Percentiles rank a stretch among this genome's conserved stretches.
Evolutionary conservation across 2,888 invertebrate species (phyloP).

Genomic region (Tenthredo livida): DNA sequence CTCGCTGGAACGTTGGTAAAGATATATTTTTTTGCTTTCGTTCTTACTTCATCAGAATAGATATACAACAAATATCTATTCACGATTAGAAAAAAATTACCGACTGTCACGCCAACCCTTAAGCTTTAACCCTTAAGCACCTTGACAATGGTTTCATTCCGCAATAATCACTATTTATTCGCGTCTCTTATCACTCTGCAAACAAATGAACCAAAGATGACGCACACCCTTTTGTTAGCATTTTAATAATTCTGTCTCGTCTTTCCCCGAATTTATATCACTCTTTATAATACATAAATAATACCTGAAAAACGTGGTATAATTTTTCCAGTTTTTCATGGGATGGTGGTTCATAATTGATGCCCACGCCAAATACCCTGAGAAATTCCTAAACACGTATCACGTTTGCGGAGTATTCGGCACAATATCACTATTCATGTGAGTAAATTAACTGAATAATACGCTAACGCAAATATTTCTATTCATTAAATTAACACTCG

Average conservation of each 20-base stretch:
- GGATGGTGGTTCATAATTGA: constrained; percentile 99
- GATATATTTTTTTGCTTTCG: constrained; percentile 59
- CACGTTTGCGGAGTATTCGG: constrained; percentile 97
- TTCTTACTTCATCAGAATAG: not conserved
- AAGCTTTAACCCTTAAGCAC: not conserved
- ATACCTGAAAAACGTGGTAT: not conserved
- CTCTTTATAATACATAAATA: too few relatives aligned
- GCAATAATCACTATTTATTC: not conserved
- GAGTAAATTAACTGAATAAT: constrained; percentile 69
- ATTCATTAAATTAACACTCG: not conserved
- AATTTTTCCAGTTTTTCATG: constrained; percentile 88
- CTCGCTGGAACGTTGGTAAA: constrained; percentile 92
- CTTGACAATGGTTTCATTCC: not conserved
- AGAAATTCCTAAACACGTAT: constrained; percentile 87
- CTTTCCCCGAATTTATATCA: not conserved
- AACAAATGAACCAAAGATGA: not conserved
- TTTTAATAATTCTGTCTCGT: not conserved
- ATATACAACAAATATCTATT: not conserved
- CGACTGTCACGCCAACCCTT: not conserved
- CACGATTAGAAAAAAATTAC: constrained; percentile 3
- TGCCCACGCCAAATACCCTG: constrained; percentile 89
- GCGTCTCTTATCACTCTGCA: not conserved
- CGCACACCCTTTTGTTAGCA: not conserved
- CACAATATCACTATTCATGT: constrained; percentile 96
- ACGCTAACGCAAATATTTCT: not conserved